Conservation (phyloP, 2,888 invertebrate species). For the Lycocerus yunnanus region DNA sequence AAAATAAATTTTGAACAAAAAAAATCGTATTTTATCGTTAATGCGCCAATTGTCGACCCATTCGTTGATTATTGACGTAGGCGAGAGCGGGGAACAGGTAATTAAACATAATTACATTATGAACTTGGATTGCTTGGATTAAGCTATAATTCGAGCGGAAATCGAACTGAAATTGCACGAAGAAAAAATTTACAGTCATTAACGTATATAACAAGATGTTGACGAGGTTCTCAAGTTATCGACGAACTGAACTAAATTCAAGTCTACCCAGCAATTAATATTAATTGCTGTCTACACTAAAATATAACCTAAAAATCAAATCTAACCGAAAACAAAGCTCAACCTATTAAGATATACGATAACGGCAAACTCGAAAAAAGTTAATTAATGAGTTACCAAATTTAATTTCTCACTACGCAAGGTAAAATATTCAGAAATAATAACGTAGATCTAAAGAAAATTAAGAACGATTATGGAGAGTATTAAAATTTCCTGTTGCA, state of each 20-base stretch:
- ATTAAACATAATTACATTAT: conserved; percentile 48
- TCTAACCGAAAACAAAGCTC: not conserved
- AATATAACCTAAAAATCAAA: conserved; percentile 2
- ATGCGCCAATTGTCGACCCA: conserved; percentile 28
- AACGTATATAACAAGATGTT: conserved; percentile 34
- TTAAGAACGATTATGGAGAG: conserved; percentile 22
- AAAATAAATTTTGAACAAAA: not conserved
- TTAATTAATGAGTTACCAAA: not conserved
- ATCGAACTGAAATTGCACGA: conserved; percentile 48
- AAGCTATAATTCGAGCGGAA: conserved; percentile 47
- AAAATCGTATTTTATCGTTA: not conserved
- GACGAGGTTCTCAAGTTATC: conserved; percentile 29
- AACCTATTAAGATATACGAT: not conserved
- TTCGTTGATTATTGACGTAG: conserved; percentile 32
- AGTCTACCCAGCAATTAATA: conserved; percentile 22
- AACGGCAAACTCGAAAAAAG: not conserved
- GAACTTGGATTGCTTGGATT: conserved; percentile 49
- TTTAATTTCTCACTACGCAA: not conserved
- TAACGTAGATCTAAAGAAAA: conserved; percentile 27
- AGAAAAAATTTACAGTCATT: conserved; percentile 31
- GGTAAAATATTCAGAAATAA: conserved; percentile 24
- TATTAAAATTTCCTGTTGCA: conserved; percentile 31
- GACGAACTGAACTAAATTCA: conserved; percentile 16
- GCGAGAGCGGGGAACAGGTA: conserved; percentile 33
- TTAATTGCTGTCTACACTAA: conserved; percentile 22